Evolutionary conservation across 2,888 invertebrate species (phyloP).

Genomic region (Philereme vetulata): DNA sequence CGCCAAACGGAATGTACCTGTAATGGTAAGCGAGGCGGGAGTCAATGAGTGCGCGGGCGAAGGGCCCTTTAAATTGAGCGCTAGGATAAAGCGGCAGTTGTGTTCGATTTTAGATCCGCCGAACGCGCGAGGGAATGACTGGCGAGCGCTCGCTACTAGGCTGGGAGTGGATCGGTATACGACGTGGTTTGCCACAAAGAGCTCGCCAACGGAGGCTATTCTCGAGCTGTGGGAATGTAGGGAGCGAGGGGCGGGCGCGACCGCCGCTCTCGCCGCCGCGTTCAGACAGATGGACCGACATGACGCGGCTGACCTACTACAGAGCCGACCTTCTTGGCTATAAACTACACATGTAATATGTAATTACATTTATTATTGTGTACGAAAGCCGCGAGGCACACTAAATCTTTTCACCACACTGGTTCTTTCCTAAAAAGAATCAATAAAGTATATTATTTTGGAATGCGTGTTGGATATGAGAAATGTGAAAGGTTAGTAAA

Average conservation of each 20-base stretch:
- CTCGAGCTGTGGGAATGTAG: slow-evolving; percentile 98
- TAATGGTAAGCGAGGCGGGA: slow-evolving; percentile 81
- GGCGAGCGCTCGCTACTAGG: slow-evolving; percentile 97
- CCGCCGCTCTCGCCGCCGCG: slow-evolving; percentile 87
- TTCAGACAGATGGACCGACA: slow-evolving; percentile 75
- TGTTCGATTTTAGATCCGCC: slow-evolving; percentile 93
- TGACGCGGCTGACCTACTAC: slow-evolving; percentile 74
- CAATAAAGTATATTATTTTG: slow-evolving; percentile 1
- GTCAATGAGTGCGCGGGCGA: slow-evolving; percentile 85
- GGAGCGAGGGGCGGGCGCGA: slow-evolving; percentile 91
- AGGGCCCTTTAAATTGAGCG: slow-evolving; percentile 84
- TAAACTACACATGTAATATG: slow-evolving; percentile 54
- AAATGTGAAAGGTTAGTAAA: slow-evolving; percentile 53
- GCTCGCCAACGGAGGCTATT: slow-evolving; percentile 98
- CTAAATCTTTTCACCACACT: too few species aligned
- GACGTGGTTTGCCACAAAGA: slow-evolving; percentile 98
- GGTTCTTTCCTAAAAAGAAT: neutral
- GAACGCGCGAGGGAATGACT: slow-evolving; percentile 96
- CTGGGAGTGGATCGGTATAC: slow-evolving; percentile 97
- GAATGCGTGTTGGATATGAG: slow-evolving; percentile 12
- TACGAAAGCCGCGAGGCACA: too few species aligned
- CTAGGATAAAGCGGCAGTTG: slow-evolving; percentile 81
- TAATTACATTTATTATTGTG: too few species aligned
- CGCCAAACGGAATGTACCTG: slow-evolving; percentile 80
- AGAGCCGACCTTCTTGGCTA: slow-evolving; percentile 78